Evolutionary conservation across 2,113 vertebrate species (phyloP).

Genomic region (Noctilio leporinus): DNA sequence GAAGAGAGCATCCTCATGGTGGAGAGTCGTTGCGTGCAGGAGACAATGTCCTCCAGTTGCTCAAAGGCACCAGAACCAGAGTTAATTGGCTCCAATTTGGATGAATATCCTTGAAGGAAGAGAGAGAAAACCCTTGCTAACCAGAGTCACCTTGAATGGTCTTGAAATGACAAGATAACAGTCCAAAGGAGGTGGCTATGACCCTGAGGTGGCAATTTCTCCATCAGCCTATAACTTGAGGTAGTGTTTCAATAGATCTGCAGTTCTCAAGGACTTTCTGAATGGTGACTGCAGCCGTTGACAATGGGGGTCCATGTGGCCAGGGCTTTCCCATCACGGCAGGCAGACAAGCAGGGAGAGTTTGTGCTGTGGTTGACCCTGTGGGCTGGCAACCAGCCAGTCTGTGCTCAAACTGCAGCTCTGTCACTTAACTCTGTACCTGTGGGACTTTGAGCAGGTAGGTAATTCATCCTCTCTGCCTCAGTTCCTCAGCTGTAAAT

Average conservation of each 20-base stretch:
- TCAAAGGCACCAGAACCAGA: neutral
- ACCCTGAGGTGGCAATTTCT: neutral
- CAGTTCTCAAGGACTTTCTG: neutral
- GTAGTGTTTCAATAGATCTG: neutral
- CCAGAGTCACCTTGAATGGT: neutral
- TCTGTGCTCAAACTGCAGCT: neutral
- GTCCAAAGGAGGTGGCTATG: neutral
- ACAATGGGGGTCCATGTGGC: neutral
- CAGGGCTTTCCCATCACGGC: neutral
- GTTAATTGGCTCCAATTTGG: too few species aligned
- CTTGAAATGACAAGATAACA: neutral
- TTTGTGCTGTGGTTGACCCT: neutral
- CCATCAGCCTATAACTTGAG: neutral
- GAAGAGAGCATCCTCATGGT: neutral
- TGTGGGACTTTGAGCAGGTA: neutral
- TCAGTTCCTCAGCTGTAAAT: neutral
- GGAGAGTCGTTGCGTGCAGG: fast-evolving
- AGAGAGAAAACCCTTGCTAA: neutral
- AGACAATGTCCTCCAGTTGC: fast-evolving
- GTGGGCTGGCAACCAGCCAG: neutral
- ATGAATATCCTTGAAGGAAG: neutral
- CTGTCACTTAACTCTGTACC: neutral
- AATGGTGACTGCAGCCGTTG: neutral
- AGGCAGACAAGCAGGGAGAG: neutral
- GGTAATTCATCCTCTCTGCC: neutral